These are phyloP conservation scores for Gymnorhina tibicen DNA, from an alignment of 2,113 vertebrate genomes.

Conservation along the genomic window DNA sequence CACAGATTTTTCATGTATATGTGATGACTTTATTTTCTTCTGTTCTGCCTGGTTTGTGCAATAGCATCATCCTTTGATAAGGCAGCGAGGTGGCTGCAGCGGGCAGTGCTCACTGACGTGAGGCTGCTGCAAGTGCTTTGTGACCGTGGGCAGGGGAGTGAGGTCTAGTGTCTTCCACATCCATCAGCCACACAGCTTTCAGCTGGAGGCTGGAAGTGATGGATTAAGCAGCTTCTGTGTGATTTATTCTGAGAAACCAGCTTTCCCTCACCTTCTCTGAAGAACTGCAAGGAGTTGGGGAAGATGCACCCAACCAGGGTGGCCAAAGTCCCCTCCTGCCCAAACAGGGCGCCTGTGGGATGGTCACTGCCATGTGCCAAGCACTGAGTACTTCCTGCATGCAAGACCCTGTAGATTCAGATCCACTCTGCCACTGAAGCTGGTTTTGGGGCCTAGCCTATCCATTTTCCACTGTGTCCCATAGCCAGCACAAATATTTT, in stretches of 20 bases:
- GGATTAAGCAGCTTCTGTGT: neutral
- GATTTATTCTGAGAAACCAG: neutral
- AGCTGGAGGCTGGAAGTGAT: neutral
- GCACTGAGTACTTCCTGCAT: neutral
- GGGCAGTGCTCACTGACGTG: neutral
- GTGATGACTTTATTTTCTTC: neutral
- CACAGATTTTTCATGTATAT: neutral
- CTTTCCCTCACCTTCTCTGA: neutral
- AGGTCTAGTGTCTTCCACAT: neutral
- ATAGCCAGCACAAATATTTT: neutral
- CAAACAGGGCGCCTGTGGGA: neutral
- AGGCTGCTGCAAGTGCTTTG: neutral
- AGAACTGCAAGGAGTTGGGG: neutral
- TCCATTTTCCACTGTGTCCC: neutral
- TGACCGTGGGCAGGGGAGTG: neutral
- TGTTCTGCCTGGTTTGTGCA: neutral
- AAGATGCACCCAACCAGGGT: neutral
- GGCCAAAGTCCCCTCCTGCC: neutral
- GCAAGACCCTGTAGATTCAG: neutral
- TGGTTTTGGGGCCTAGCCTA: neutral
- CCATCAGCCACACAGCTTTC: neutral
- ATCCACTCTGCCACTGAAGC: neutral
- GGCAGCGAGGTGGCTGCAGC: neutral
- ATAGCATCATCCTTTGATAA: neutral
- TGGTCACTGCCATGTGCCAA: neutral